These are phyloP conservation scores for Holacanthella duospinosa DNA, from an alignment of 2,888 invertebrate species.

Conservation along the genomic window DNA sequence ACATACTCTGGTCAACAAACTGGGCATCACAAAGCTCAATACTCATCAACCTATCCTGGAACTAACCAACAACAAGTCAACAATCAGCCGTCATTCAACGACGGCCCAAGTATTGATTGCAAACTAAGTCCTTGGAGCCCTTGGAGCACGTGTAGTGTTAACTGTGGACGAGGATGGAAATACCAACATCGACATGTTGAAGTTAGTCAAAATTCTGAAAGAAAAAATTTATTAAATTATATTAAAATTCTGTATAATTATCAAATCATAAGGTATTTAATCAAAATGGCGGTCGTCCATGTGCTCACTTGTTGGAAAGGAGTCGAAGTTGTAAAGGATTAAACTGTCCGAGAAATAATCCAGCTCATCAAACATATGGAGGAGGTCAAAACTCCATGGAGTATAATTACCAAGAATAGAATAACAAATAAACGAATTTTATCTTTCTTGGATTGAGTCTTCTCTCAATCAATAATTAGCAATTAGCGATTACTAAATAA, in stretches of 20 bases:
- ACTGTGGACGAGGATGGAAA: constrained; percentile 42
- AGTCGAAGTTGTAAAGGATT: constrained; percentile 31
- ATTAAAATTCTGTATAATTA: background rate
- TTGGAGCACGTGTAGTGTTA: constrained; percentile 43
- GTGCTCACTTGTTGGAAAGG: constrained; percentile 27
- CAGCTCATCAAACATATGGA: constrained; percentile 12
- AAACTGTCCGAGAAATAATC: constrained; percentile 25
- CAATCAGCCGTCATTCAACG: background rate
- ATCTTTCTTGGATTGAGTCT: too few relatives aligned
- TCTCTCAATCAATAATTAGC: too few relatives aligned
- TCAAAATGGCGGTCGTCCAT: constrained; percentile 31
- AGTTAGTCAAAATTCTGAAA: constrained; percentile 19
- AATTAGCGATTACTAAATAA: too few relatives aligned
- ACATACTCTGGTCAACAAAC: background rate
- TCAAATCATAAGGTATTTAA: constrained; percentile 14
- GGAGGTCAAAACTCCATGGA: too few relatives aligned
- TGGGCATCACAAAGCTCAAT: background rate
- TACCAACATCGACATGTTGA: constrained; percentile 35
- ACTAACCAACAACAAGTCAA: background rate
- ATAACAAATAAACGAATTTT: too few relatives aligned
- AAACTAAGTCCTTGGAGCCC: constrained; percentile 42
- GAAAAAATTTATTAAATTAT: background rate
- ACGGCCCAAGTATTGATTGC: constrained; percentile 38
- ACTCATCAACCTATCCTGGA: background rate
- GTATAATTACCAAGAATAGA: too few relatives aligned